Evolutionary conservation across 2,888 invertebrate species (phyloP).

Genomic region (Cistogaster globosa): DNA sequence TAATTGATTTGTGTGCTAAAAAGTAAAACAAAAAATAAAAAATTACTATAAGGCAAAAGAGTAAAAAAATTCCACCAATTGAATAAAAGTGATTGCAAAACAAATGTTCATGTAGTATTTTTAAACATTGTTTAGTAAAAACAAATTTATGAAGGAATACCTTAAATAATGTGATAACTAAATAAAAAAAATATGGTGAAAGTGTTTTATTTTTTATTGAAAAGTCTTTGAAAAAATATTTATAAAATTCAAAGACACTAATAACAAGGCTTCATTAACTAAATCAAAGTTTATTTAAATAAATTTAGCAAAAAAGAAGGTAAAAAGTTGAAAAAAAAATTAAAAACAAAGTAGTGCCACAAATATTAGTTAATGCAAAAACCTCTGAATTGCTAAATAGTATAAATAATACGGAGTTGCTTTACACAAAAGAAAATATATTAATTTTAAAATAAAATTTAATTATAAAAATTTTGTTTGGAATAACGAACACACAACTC

Average conservation of each 20-base stretch:
- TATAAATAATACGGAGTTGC: background rate
- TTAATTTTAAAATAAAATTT: no score
- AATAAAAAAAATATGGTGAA: no score
- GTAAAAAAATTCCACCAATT: conserved; percentile 23
- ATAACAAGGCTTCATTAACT: no score
- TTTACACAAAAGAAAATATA: no score
- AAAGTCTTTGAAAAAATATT: no score
- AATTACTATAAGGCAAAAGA: conserved; percentile 18
- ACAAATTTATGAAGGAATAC: background rate
- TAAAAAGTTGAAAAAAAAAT: background rate
- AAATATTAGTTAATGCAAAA: background rate
- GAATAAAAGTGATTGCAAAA: conserved; percentile 13
- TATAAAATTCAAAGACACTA: no score
- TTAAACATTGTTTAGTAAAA: background rate
- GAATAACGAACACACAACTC: background rate
- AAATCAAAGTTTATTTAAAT: background rate
- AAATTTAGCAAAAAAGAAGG: background rate
- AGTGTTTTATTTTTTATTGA: no score
- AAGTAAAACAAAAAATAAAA: conserved; percentile 22
- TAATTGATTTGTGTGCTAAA: conserved; percentile 45
- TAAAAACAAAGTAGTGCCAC: background rate
- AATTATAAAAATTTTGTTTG: no score
- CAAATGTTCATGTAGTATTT: no score
- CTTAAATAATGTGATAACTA: no score
- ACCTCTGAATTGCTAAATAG: background rate